These are phyloP conservation scores for Urosaurus nigricauda DNA, from an alignment of 2,797 vertebrate genomes.

Conservation along the genomic window DNA sequence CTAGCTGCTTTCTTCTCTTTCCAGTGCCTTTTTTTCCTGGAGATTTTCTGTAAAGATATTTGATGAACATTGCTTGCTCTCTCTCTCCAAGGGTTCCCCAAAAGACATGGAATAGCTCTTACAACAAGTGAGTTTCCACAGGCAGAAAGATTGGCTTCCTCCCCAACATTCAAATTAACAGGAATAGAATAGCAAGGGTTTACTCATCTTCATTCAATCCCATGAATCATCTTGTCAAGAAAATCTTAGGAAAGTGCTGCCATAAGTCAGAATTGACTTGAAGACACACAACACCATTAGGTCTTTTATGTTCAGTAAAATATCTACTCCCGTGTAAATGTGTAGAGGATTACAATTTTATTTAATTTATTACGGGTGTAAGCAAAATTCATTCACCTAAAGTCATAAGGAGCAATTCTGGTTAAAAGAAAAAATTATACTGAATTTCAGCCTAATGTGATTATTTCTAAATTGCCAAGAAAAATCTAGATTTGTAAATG, in stretches of 20 bases:
- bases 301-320: no score
- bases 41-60: slow-evolving; percentile 60
- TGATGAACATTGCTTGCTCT: slow-evolving; percentile 55
- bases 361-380: no score
- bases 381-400: no score
- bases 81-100: slow-evolving; percentile 48
- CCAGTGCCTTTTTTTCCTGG: slow-evolving; percentile 50
- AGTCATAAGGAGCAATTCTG: no score
- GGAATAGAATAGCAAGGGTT: slow-evolving; percentile 20
- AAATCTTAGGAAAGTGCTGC: no score
- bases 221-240: no score
- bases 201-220: slow-evolving; percentile 4
- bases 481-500: background rate
- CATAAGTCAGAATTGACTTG: no score
- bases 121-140: slow-evolving; percentile 36
- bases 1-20: slow-evolving; percentile 64
- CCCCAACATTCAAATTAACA: slow-evolving; percentile 29
- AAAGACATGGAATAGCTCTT: slow-evolving; percentile 52
- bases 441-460: background rate
- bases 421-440: no score
- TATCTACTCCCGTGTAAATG: no score
- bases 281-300: no score
- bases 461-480: background rate
- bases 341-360: no score
- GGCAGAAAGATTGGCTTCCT: slow-evolving; percentile 1